A percentile compares a stretch with the other conserved stretches of the same genome.
Conservation (phyloP, 1,140 invertebrate species). For the Triops longicaudatus region DNA sequence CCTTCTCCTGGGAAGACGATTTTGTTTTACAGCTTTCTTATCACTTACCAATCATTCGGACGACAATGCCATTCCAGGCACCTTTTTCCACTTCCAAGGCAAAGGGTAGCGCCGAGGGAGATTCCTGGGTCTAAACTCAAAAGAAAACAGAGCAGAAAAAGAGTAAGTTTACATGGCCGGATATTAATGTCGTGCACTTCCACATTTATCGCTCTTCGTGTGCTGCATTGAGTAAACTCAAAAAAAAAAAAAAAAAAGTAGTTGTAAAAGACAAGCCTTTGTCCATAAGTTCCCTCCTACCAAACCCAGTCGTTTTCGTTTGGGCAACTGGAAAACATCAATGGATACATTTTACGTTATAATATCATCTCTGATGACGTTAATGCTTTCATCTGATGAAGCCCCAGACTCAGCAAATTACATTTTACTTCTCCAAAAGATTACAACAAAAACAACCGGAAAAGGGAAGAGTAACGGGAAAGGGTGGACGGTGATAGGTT, state of each 20-base stretch:
- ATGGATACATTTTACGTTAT: no score
- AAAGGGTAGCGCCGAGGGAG: background rate
- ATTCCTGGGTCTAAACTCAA: background rate
- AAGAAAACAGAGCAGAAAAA: background rate
- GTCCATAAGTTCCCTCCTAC: background rate
- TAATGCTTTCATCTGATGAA: no score
- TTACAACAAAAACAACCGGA: background rate
- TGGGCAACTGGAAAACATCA: no score
- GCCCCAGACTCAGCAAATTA: background rate
- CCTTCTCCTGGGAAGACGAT: background rate
- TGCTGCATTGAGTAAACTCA: background rate
- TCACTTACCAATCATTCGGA: constrained; percentile 7
- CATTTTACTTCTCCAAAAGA: background rate
- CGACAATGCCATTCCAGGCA: constrained; percentile 1
- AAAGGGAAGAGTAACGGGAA: background rate
- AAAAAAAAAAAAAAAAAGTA: background rate
- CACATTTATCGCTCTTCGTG: background rate
- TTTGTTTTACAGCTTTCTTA: background rate
- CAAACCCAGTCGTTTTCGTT: background rate
- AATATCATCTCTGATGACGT: no score
- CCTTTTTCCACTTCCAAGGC: constrained; percentile 11
- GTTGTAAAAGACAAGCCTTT: background rate
- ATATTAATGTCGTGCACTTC: background rate
- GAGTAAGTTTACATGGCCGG: background rate
- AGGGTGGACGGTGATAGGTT: background rate